Percentiles rank a stretch among this genome's conserved stretches.
These are phyloP conservation scores for Eupithecia pulchellata DNA, from an alignment of 2,888 invertebrate species.

Conservation along the genomic window DNA sequence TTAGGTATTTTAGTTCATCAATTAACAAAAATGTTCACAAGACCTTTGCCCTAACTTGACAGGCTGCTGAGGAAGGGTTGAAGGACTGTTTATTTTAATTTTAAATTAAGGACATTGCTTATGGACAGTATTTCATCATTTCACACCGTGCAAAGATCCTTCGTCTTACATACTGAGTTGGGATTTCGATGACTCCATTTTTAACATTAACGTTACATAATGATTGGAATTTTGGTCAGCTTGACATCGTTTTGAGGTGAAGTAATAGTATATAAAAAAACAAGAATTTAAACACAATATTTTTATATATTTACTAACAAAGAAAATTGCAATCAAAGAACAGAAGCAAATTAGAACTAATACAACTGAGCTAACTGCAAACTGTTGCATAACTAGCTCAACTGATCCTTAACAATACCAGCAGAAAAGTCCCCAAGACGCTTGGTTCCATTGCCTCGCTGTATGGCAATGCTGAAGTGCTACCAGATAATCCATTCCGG, in stretches of 20 bases:
- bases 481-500: no score
- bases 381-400: no score
- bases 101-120: neutral
- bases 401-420: no score
- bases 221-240: slow-evolving; percentile 5
- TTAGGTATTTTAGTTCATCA: neutral
- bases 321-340: no score
- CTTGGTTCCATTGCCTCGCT: no score
- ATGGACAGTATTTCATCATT: neutral
- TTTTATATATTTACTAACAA: no score
- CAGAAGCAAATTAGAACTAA: no score
- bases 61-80: neutral
- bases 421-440: no score
- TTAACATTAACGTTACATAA: slow-evolving; percentile 1
- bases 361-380: no score
- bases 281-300: no score
- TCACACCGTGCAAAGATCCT: neutral
- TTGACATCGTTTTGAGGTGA: slow-evolving; percentile 1
- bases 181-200: neutral
- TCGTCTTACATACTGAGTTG: neutral
- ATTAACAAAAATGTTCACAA: neutral
- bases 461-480: no score
- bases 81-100: neutral
- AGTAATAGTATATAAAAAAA: neutral
- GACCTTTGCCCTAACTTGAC: neutral